Evolutionary conservation across 2,888 invertebrate species (phyloP), one percentile per base, ranked within the genome.

Genomic region (Salpingus planirostris): DNA sequence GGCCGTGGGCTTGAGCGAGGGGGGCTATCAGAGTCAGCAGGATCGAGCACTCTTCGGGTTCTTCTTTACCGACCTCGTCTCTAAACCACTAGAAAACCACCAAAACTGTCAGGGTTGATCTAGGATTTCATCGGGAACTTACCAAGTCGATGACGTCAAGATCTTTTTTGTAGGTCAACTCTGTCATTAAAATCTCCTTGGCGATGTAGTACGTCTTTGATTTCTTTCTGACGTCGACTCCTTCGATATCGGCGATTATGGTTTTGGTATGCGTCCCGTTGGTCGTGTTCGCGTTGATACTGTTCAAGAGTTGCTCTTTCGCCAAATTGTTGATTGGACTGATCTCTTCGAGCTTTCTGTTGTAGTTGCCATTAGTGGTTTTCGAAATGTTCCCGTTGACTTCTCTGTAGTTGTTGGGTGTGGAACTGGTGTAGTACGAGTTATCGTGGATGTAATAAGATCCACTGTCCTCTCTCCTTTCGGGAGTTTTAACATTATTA

Each of bases 161-260:
- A 61, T 96, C 95, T 54, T 91, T 86, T 57, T 89, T 89, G 64
- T 93, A 95, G 0, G 95, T 95, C 47, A 93, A 71, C 61, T 96
- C 95, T 1, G 93, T 95, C 88, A 92, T 92, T 31, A 95, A 71
- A 47, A 96, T 71, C 66, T 96, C 95, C 64, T 93, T 93, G 29
- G 86, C 83, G 46, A 91, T 79, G 61, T 81, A 90, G 64, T 88
- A 90, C 11, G 78, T 76, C 54, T 74, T 76, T 2, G 52, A 45
- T 38, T 61, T 66, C 38, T 60, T 64, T 42, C 61, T 64, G 6
- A 60, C 54, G 40, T 64, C 64, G 2, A 60, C 61, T 42, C 61
- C 61, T 42, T 65, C 65, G 13, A 64, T 62, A 24, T 65, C 64
- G 1, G 64, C 64, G 22, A 60, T 61, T 28, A 65, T 64, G 2